Evolutionary conservation across 2,113 vertebrate species (phyloP), one percentile per base, ranked within the genome.

Genomic region (Erpornis zantholeuca): DNA sequence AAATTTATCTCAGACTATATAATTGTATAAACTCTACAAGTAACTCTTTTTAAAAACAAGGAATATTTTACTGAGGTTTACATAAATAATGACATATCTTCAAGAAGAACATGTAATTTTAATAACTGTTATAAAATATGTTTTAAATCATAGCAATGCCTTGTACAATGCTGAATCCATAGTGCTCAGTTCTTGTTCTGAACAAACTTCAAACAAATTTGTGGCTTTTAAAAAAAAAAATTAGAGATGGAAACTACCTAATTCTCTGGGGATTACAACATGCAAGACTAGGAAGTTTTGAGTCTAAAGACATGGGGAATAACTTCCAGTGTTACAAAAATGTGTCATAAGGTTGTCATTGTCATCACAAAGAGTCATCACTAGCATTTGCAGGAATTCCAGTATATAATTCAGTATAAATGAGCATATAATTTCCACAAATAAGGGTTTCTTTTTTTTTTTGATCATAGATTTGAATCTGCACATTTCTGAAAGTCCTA

Each of bases 1-100:
- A 93, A 90, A 44, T 88, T 90, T 88, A 83, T 94, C 68, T 95
- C 65, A 66, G 50, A 28, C 36, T 66, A 65, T n/a, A 28, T 82
- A 85, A 65, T 45, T 90, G 25, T 49, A 83, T 50, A 59, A 93
- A 65, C 35, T 42, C 14, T n/a, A 56, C 10, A 52, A 64, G 11
- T 19, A 73, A 63, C 14, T 82, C 27, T 63, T 68, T 3, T 15
- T 12, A 13, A 14, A 85, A 79, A 69, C 53, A 22, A 11, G 1
- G 1, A 79, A 21, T 45, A 52, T 72, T 73, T 94, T 73, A 86
- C 42, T 54, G 35, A 60, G 20, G 27, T 69, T 88, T 93, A 53
- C 18, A 54, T 18, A 83, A 90, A 73, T 44, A 0, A 65, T 69
- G 63, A 80, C 4, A 11, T 81, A 64, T 16, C 18, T 82, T 94